Base-by-base conservation (phyloP, 1,140 invertebrate species). In the Drosophila sproati region DNA sequence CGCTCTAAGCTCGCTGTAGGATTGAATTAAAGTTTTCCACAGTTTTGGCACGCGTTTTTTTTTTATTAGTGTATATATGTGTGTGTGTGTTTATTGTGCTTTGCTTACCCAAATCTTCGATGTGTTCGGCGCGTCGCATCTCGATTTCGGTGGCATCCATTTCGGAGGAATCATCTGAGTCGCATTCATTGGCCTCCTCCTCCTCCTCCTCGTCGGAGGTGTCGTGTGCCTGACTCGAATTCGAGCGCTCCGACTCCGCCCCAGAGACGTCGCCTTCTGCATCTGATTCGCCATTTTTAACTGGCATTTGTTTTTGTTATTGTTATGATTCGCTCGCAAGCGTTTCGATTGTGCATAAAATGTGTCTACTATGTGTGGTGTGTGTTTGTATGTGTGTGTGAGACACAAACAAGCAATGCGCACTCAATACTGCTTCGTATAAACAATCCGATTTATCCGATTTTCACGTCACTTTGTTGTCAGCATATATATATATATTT, bases 101-200 rank as follows among this genome's bases (percentile, higher is more conserved):
- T 2, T 31, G 82, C 89, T 59, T 91, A 95, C 94, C 91, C 89
- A 98, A 94, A 92, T 98, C 97, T 82, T 97, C 96, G 60, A 98
- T 94, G 85, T 96, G 97, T 91, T 98, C 97, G 61, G 94, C 95
- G 75, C 97, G 94, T 54, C 97, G 93, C 60, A 95, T 95, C 82
- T 98, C 97, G 85, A 97, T 98, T 93, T 98, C 97, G 77, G 96
- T 96, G 93, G 98, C 97, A 93, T 99, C 98, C 95, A 99, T 96
- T 93, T 98, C 98, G 90, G 95, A 96, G 57, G 95, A 96, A 91
- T 96, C 96, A 93, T 96, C 96, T 7, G 96, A 96, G 70, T 96
- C 96, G 28, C 94, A 95, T 77, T 96, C 95, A 85, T 95, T 95
- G 55, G 94, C 94, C 64, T 93, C 92, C 70, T 93, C 91, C 59